Percentiles rank a stretch among this genome's conserved stretches.
These are phyloP conservation scores for Teleogryllus oceanicus DNA, from an alignment of 2,888 invertebrate species.

Conservation along the genomic window DNA sequence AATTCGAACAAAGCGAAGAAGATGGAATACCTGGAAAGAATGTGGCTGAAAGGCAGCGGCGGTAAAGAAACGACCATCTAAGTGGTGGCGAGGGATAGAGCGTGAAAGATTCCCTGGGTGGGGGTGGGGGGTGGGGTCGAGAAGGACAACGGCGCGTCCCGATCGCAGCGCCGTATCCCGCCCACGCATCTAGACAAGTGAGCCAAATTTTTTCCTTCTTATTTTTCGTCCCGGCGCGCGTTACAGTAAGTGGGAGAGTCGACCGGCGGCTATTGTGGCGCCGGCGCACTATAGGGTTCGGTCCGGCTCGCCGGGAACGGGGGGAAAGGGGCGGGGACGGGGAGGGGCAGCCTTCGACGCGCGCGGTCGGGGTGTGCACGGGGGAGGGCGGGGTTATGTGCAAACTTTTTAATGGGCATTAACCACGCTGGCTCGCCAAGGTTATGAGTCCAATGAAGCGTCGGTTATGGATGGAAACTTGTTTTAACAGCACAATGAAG, in stretches of 20 bases:
- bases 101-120: too few relatives aligned
- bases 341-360: background rate
- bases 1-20: too few relatives aligned
- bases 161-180: background rate
- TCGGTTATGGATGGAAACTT: conserved; percentile 19
- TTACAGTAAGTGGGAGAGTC: background rate
- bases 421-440: conserved; percentile 18
- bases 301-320: too few relatives aligned
- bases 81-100: too few relatives aligned
- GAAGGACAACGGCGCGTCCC: too few relatives aligned
- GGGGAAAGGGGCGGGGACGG: background rate
- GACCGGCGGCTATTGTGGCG: background rate
- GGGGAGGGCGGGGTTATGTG: background rate
- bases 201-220: conserved; percentile 4
- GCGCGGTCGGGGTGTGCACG: background rate
- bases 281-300: too few relatives aligned
- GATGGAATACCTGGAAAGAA: too few relatives aligned
- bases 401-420: conserved; percentile 25
- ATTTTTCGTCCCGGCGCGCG: background rate
- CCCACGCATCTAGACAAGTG: background rate
- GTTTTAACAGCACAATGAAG: conserved; percentile 11
- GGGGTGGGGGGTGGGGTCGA: too few relatives aligned
- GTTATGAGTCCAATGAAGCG: conserved; percentile 19
- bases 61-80: too few relatives aligned
- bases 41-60: too few relatives aligned